These are phyloP conservation scores for Diachrysia chrysitis DNA, from an alignment of 2,888 invertebrate species.

Conservation along the genomic window DNA sequence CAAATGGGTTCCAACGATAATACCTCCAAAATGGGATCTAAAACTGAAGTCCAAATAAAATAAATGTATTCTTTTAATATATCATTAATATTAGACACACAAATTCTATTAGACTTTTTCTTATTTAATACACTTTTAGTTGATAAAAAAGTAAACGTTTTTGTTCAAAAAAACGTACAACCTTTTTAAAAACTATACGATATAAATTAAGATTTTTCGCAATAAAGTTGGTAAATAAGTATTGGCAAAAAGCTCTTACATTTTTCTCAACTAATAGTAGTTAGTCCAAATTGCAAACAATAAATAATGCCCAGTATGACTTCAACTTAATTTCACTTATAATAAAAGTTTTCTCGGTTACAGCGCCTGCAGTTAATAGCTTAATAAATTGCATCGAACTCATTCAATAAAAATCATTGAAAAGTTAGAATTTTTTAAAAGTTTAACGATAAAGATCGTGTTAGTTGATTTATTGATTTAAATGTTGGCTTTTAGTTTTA, in stretches of 20 bases:
- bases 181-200: no score
- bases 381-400: constrained; percentile 47
- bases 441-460: constrained; percentile 17
- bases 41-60: no score
- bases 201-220: neutral
- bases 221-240: constrained; percentile 4
- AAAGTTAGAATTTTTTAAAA: constrained; percentile 19
- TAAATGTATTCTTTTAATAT: no score
- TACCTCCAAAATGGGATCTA: no score
- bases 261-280: neutral
- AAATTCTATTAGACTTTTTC: no score
- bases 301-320: constrained; percentile 15
- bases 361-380: constrained; percentile 44
- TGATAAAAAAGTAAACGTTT: no score
- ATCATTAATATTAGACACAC: no score
- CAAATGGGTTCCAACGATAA: no score
- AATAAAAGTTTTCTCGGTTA: constrained; percentile 35
- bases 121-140: no score
- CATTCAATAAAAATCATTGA: constrained; percentile 29
- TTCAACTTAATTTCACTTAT: constrained; percentile 28
- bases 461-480: constrained; percentile 12
- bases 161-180: no score
- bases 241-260: neutral
- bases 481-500: neutral
- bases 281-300: constrained; percentile 5